Percentiles rank a stretch among this genome's conserved stretches.
Evolutionary conservation across 2,797 vertebrate species (phyloP).

Genomic region (Amblyraja radiata): DNA sequence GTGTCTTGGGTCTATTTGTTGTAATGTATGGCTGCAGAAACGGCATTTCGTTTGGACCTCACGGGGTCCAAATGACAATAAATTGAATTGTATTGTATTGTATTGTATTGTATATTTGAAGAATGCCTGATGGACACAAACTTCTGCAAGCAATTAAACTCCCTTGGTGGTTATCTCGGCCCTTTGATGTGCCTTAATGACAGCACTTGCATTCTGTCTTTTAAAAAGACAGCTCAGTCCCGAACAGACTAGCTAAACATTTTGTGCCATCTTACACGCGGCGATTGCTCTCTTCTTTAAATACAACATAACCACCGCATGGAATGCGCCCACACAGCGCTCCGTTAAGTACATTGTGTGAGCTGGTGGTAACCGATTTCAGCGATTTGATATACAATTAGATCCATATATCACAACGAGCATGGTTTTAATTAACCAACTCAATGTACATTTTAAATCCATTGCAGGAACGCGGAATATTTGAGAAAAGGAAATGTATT

Average conservation of each 20-base stretch:
- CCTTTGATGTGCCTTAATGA: neutral
- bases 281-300: neutral
- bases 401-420: neutral
- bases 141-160: neutral
- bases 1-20: too few species aligned
- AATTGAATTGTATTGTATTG: too few species aligned
- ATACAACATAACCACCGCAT: neutral
- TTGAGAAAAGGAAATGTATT: neutral
- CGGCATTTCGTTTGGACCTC: too few species aligned
- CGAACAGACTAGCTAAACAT: neutral
- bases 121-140: neutral
- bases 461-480: neutral
- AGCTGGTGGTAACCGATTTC: neutral
- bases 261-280: neutral
- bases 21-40: too few species aligned
- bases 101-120: too few species aligned
- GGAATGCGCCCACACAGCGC: neutral
- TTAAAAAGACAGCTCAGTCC: neutral
- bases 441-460: neutral
- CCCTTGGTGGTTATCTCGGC: neutral
- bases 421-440: too few species aligned
- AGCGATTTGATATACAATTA: neutral
- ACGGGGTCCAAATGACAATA: too few species aligned
- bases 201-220: neutral
- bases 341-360: neutral